Evolutionary conservation across 1,140 invertebrate genomes (phyloP), one percentile per base, ranked within the genome.

Genomic region (Rhopalosiphum padi): DNA sequence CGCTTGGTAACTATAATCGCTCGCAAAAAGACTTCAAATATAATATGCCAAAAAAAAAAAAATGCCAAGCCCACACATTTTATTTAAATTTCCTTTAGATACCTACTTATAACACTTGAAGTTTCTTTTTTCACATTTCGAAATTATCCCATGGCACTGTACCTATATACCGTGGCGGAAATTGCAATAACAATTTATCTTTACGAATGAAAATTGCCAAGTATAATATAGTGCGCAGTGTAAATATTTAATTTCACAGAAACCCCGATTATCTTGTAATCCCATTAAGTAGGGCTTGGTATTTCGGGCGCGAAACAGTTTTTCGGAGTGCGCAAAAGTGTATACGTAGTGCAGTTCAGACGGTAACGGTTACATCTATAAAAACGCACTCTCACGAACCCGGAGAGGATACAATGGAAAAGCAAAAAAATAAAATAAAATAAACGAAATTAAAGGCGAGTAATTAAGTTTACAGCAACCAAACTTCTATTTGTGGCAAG

Each of bases 171-270:
- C 15, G 15, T n/a, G 1, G 60, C 15, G 60, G 5, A 77, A 77
- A n/a, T 77, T 35, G 30, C 30, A n/a, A 51, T 88, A 88, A 88
- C 46, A 35, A 88, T 88, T 88, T 35, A 88, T 88, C 46, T 88
- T 35, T 88, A 51, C 43, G 86, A 88, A 88, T 88, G 48, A 88
- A 35, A 88, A 88, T 48, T 88, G 15, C 41, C 7, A 48, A 48
- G 86, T 51, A 48, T 88, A 86, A 30, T 88, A 51, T 30, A 48
- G 30, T 88, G 30, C 21, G 30, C 86, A n/a, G n/a, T 88, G n/a
- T 51, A 88, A 88, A 88, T 51, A 43, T 87, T 87, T 87, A 87
- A 46, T 87, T 88, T 88, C 86, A 53, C 87, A 89, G 48, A 89
- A 51, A 51, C 46, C 41, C 46, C 87, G 48, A 89, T 89, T 89